Conservation (phyloP, 2,888 invertebrate genomes). For the Fabriciana adippe region DNA sequence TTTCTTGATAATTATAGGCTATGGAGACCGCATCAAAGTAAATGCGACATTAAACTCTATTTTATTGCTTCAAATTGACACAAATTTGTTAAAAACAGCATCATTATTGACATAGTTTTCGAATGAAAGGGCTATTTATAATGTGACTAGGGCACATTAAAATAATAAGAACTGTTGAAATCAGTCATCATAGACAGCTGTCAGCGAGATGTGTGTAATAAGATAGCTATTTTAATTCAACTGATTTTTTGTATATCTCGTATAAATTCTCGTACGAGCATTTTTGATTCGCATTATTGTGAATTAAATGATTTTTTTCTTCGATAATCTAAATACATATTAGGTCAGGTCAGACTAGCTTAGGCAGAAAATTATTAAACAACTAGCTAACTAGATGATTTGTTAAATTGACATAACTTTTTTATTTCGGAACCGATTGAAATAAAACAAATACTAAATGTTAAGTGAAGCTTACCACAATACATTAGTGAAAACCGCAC, state of each 20-base stretch:
- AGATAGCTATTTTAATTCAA: background rate
- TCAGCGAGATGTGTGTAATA: slow-evolving; percentile 1
- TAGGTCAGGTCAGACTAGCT: no score
- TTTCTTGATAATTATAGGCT: slow-evolving; percentile 69
- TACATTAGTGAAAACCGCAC: no score
- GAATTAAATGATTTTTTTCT: no score
- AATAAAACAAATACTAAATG: no score
- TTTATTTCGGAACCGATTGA: no score
- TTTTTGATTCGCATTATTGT: no score
- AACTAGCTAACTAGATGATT: no score
- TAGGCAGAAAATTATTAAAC: no score
- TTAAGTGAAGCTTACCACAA: no score
- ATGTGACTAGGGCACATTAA: slow-evolving; percentile 8
- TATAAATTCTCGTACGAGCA: no score
- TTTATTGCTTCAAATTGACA: slow-evolving; percentile 79
- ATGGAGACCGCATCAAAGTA: slow-evolving; percentile 71
- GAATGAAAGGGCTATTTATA: slow-evolving; percentile 56
- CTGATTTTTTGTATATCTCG: background rate
- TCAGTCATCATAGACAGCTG: slow-evolving; percentile 13
- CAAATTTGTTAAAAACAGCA: slow-evolving; percentile 77
- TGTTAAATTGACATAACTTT: no score
- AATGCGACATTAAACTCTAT: slow-evolving; percentile 80
- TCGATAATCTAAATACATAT: no score
- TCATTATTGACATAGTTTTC: slow-evolving; percentile 65
- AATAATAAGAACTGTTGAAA: slow-evolving; percentile 15